phyloP scores from a whole-genome alignment of 2,113 vertebrate genomes.

The Tretioscincus oriximinensis region DNA sequence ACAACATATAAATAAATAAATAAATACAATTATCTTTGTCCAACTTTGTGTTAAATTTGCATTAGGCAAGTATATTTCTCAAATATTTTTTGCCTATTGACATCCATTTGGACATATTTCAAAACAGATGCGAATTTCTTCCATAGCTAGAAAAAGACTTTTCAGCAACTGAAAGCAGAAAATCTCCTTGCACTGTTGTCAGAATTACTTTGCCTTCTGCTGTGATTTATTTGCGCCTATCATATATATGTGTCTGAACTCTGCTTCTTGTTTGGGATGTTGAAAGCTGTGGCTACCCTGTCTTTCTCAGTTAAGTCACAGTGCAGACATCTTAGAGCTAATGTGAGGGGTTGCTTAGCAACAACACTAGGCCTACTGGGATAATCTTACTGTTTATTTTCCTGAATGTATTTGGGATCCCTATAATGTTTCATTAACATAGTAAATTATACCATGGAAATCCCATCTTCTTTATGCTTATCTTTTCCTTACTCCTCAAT shows the following conservation, averaged over 20 bases:
- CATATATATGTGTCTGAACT: neutral
- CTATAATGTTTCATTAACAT: conserved; percentile 1
- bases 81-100: neutral
- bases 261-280: neutral
- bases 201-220: conserved; percentile 3
- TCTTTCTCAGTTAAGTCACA: conserved; percentile 21
- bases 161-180: neutral
- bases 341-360: conserved; percentile 31
- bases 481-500: conserved; percentile 21
- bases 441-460: conserved; percentile 12
- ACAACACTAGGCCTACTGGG: conserved; percentile 25
- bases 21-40: neutral
- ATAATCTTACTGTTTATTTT: conserved; percentile 31
- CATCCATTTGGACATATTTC: neutral
- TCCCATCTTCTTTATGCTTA: conserved; percentile 11
- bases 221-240: neutral
- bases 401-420: conserved; percentile 11
- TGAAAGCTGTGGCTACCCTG: neutral
- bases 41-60: neutral
- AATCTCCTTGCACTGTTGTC: neutral
- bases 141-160: neutral
- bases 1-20: no score
- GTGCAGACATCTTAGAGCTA: conserved; percentile 22
- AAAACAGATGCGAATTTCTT: neutral
- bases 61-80: neutral